Evolutionary conservation across 2,797 vertebrate genomes (phyloP).

Genomic region (Sebastes minor): DNA sequence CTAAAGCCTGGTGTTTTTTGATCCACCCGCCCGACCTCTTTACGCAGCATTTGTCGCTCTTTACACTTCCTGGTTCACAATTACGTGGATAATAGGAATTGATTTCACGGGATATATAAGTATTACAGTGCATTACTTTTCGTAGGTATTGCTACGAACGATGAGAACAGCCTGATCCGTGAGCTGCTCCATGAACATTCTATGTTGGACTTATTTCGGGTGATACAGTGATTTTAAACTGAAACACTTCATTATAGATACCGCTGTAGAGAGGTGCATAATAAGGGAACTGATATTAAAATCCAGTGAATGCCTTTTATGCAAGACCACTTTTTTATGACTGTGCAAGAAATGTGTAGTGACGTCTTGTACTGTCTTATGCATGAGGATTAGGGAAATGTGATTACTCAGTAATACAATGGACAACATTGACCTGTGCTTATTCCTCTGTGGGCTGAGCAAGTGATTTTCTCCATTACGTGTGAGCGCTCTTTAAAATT

Average conservation of each 20-base stretch:
- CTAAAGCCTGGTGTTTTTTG: neutral
- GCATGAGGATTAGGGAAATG: conserved; percentile 39
- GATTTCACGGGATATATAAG: neutral
- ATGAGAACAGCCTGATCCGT: neutral
- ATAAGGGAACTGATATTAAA: neutral
- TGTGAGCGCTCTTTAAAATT: conserved; percentile 29
- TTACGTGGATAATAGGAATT: neutral
- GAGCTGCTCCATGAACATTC: neutral
- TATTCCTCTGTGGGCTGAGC: conserved; percentile 41
- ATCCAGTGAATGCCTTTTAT: conserved; percentile 4
- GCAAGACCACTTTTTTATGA: neutral
- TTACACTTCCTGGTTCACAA: neutral
- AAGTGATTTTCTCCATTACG: conserved; percentile 54
- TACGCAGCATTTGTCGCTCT: neutral
- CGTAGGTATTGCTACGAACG: neutral
- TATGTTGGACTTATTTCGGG: neutral
- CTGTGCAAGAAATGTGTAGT: neutral
- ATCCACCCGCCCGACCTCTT: too few relatives aligned
- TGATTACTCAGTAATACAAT: conserved; percentile 35
- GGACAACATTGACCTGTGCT: conserved; percentile 39
- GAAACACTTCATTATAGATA: neutral
- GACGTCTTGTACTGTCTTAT: conserved; percentile 11
- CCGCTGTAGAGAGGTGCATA: neutral
- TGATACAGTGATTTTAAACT: neutral
- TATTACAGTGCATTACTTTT: neutral